These are phyloP conservation scores for Melipona beecheii DNA, from an alignment of 2,888 invertebrate genomes.

Conservation along the genomic window DNA sequence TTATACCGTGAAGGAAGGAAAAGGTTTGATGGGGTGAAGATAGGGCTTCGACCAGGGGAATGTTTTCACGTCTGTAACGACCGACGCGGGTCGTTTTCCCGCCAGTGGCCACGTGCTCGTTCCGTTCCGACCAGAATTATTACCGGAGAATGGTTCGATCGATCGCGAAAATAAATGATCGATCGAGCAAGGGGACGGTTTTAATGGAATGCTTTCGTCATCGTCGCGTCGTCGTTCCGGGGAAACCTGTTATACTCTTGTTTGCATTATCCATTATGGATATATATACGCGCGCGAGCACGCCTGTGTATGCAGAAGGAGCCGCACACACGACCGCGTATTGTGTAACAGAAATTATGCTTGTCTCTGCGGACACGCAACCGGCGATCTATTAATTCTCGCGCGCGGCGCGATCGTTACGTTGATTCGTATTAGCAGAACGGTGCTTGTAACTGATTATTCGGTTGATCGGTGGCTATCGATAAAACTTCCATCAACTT, in stretches of 20 bases:
- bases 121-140: background rate
- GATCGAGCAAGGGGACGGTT: constrained; percentile 11
- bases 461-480: background rate
- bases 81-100: constrained; percentile 18
- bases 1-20: constrained; percentile 25
- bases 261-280: constrained; percentile 45
- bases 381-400: constrained; percentile 44
- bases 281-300: background rate
- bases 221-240: constrained; percentile 18
- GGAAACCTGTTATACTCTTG: constrained; percentile 46
- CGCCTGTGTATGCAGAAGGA: constrained; percentile 12
- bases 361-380: constrained; percentile 30
- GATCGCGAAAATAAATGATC: constrained; percentile 41
- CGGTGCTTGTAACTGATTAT: constrained; percentile 11
- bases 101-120: constrained; percentile 42
- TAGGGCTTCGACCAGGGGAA: background rate
- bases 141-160: constrained; percentile 23
- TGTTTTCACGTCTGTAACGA: constrained; percentile 43
- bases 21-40: constrained; percentile 1
- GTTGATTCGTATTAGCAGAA: constrained; percentile 28
- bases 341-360: constrained; percentile 52
- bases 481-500: background rate
- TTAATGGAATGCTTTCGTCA: constrained; percentile 24
- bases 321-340: constrained; percentile 27
- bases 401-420: constrained; percentile 28